phyloP scores from a whole-genome alignment of 2,797 vertebrate genomes.

The Loriculus beryllinus region DNA sequence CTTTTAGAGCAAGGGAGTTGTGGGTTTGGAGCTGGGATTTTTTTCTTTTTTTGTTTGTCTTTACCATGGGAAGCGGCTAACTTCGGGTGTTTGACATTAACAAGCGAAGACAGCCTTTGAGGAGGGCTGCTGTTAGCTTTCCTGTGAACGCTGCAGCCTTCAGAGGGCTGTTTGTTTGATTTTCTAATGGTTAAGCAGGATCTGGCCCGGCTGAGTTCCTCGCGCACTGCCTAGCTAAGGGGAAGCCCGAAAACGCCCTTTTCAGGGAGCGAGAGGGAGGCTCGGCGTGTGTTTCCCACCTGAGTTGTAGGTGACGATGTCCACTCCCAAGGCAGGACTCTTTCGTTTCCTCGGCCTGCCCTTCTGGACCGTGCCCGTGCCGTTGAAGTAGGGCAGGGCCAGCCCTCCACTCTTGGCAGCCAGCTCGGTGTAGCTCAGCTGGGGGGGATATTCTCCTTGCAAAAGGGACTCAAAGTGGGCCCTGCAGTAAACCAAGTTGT shows the following conservation, averaged over 20 bases:
- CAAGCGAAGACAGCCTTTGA: constrained; percentile 39
- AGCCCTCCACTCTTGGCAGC: constrained; percentile 90
- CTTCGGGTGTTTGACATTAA: constrained; percentile 53
- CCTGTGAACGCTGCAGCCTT: constrained; percentile 29
- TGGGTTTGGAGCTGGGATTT: neutral
- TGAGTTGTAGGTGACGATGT: constrained; percentile 92
- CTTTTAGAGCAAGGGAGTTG: neutral
- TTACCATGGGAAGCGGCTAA: constrained; percentile 37
- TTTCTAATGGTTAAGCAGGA: constrained; percentile 42
- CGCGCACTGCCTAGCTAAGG: neutral
- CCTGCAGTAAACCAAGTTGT: constrained; percentile 96
- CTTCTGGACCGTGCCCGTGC: constrained; percentile 92
- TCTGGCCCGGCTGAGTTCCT: constrained; percentile 13
- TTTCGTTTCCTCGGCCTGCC: constrained; percentile 95
- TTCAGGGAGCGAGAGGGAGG: neutral
- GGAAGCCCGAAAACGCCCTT: constrained; percentile 1
- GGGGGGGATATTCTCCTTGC: constrained; percentile 91
- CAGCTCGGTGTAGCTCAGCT: constrained; percentile 95
- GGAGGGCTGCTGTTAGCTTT: constrained; percentile 53
- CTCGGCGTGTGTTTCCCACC: constrained; percentile 76
- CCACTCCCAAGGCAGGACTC: constrained; percentile 94
- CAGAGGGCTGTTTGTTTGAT: constrained; percentile 50
- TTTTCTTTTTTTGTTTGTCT: neutral
- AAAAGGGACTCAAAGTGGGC: constrained; percentile 95
- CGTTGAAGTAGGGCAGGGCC: constrained; percentile 94